These are phyloP conservation scores for Cylas formicarius DNA, from an alignment of 1,140 invertebrate genomes.

Conservation along the genomic window DNA sequence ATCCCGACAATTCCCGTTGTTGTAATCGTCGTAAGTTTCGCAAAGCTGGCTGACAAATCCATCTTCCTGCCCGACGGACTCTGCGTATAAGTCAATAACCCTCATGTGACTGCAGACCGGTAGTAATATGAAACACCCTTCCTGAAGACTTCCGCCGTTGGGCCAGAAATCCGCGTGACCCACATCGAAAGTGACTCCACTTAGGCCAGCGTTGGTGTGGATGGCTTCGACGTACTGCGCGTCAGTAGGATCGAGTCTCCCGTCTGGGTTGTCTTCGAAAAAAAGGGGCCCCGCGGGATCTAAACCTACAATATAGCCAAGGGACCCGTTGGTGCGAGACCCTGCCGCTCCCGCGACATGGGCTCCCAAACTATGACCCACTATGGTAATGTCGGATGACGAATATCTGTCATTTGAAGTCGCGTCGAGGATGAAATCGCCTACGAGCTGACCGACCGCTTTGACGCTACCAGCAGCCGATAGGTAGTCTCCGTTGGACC, in stretches of 20 bases:
- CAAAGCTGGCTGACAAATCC: conserved; percentile 49
- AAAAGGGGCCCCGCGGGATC: conserved; percentile 51
- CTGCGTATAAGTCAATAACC: conserved; percentile 46
- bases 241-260: conserved; percentile 52
- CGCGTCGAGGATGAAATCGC: conserved; percentile 47
- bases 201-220: conserved; percentile 52
- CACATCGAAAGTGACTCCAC: conserved; percentile 52
- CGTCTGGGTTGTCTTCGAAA: conserved; percentile 27
- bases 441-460: conserved; percentile 44
- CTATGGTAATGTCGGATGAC: conserved; percentile 48
- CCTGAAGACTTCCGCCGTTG: conserved; percentile 57
- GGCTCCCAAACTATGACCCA: conserved; percentile 62
- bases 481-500: conserved; percentile 38
- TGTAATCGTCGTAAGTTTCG: conserved; percentile 47
- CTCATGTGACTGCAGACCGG: conserved; percentile 47
- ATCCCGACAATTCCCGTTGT: conserved; percentile 45
- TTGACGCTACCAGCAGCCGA: conserved; percentile 44
- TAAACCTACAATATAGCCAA: conserved; percentile 40
- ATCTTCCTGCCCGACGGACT: conserved; percentile 15
- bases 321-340: conserved; percentile 35
- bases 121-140: conserved; percentile 50
- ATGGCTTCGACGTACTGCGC: conserved; percentile 55
- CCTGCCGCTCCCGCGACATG: conserved; percentile 57
- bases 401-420: conserved; percentile 39
- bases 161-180: conserved; percentile 65